A percentile compares a stretch with the other conserved stretches of the same genome.
Conservation (phyloP, 2,113 vertebrate species). For the Emydura subglobosa region DNA sequence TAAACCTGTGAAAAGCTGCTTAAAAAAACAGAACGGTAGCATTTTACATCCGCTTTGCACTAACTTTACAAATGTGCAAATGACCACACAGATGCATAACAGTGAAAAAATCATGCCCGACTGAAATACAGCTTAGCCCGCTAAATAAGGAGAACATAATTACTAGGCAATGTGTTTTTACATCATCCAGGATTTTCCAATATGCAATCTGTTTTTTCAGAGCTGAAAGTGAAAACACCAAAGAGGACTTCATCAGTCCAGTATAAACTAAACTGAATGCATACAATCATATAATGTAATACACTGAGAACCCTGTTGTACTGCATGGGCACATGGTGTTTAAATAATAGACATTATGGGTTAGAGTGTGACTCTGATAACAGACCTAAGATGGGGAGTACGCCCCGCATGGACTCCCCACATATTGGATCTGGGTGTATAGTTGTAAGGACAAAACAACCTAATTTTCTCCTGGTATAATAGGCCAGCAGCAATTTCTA, state of each 20-base stretch:
- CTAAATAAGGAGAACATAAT: neutral
- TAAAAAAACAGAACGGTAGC: neutral
- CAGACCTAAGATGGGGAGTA: neutral
- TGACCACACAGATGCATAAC: neutral
- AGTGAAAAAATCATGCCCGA: neutral
- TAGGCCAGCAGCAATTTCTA: neutral
- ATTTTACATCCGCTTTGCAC: neutral
- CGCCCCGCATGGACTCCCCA: neutral
- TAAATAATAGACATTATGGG: neutral
- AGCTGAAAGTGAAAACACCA: neutral
- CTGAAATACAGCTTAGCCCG: neutral
- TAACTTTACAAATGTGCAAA: neutral
- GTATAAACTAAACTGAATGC: neutral
- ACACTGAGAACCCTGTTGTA: neutral
- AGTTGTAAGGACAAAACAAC: neutral
- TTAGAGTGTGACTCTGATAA: neutral
- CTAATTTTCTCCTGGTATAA: neutral
- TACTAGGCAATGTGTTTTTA: neutral
- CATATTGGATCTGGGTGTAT: accelerated
- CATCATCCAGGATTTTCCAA: neutral
- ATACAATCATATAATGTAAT: neutral
- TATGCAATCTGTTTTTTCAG: neutral
- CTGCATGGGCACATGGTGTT: neutral
- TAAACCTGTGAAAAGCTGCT: neutral
- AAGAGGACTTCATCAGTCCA: neutral